A percentile compares a stretch with the other conserved stretches of the same genome.
Evolutionary conservation across 2,797 vertebrate species (phyloP).

Genomic region (Silurus aristotelis): DNA sequence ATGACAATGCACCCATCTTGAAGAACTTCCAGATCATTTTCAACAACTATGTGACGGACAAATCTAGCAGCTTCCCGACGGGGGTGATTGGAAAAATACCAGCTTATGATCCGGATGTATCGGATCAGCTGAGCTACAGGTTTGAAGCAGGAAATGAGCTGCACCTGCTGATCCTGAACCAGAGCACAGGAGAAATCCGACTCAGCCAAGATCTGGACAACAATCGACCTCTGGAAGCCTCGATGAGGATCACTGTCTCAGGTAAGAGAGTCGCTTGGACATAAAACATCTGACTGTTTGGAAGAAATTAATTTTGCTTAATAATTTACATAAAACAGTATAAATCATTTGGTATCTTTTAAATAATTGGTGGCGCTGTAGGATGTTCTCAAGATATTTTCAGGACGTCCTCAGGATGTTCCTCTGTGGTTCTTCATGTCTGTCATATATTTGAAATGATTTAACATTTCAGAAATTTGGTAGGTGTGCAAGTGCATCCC

Average conservation of each 20-base stretch:
- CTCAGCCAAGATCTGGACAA: conserved; percentile 91
- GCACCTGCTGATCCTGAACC: conserved; percentile 88
- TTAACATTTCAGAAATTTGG: neutral
- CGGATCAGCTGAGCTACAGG: conserved; percentile 84
- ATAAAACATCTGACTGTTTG: neutral
- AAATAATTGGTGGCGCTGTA: neutral
- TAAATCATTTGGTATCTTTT: neutral
- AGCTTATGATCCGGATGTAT: conserved; percentile 86
- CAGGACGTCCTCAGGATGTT: neutral
- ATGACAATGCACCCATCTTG: conserved; percentile 88
- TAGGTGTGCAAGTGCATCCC: neutral
- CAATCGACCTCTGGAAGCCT: conserved; percentile 92
- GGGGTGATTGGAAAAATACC: conserved; percentile 91
- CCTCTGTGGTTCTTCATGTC: neutral
- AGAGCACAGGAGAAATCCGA: conserved; percentile 86
- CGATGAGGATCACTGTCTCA: conserved; percentile 92
- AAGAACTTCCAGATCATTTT: conserved; percentile 97
- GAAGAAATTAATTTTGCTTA: neutral
- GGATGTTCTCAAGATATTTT: too few species aligned
- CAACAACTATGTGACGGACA: conserved; percentile 95
- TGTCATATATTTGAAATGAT: neutral
- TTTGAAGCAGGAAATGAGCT: conserved; percentile 93
- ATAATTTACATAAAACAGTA: neutral
- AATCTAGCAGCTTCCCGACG: conserved; percentile 86
- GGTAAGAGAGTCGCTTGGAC: conserved; percentile 75